Conservation (phyloP, 2,113 vertebrate genomes). For the Hippocampus zosterae region DNA sequence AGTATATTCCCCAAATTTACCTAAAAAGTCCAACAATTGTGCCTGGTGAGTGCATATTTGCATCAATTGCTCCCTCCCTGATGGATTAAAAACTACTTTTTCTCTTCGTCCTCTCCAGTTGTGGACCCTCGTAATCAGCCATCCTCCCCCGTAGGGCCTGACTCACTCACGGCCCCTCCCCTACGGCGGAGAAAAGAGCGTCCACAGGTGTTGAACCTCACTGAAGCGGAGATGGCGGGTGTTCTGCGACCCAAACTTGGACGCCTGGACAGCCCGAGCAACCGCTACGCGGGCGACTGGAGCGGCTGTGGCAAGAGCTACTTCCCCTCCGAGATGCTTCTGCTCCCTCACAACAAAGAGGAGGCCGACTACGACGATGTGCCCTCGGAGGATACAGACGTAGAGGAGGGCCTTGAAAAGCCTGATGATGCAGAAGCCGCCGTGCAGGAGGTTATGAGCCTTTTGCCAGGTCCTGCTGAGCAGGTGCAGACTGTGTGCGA, state of each 20-base stretch:
- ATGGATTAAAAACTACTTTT: not conserved
- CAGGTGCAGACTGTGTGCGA: slow-evolving; percentile 21
- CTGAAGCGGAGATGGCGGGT: slow-evolving; percentile 65
- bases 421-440: slow-evolving; percentile 30
- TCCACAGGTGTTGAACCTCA: slow-evolving; percentile 86
- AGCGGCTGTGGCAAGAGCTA: slow-evolving; percentile 86
- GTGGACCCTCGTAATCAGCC: slow-evolving; percentile 67
- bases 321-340: slow-evolving; percentile 59
- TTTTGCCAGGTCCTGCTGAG: slow-evolving; percentile 39
- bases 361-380: slow-evolving; percentile 88
- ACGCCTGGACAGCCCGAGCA: slow-evolving; percentile 91
- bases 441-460: not conserved
- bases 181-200: slow-evolving; percentile 85
- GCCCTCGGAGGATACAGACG: slow-evolving; percentile 75
- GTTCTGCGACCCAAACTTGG: slow-evolving; percentile 81
- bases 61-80: too few relatives aligned
- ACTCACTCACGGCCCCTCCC: slow-evolving; percentile 49
- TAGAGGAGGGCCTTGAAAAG: slow-evolving; percentile 41
- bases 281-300: slow-evolving; percentile 98
- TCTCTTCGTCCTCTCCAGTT: slow-evolving; percentile 71
- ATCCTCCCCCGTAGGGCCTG: slow-evolving; percentile 39
- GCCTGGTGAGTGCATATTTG: not conserved
- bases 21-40: not conserved
- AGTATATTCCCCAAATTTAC: too few relatives aligned
- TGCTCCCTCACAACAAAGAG: slow-evolving; percentile 47